phyloP scores from a whole-genome alignment of 2,888 invertebrate genomes.

The Polymixis lichenea region DNA sequence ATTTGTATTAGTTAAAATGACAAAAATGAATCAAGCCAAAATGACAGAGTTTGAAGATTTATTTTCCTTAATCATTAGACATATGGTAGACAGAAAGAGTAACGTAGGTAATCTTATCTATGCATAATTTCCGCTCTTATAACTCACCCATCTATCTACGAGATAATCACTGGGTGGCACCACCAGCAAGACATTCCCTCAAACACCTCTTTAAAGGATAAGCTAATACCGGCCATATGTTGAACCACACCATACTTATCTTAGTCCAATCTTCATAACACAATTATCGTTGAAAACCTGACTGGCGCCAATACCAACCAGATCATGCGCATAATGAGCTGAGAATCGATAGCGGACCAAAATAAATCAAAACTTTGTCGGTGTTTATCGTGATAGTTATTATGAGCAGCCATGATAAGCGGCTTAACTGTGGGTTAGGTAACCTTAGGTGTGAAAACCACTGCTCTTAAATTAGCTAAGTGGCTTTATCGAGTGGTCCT shows the following conservation, averaged over 20 bases:
- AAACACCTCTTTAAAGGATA: conserved; percentile 31
- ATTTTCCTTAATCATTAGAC: neutral
- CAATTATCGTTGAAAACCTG: conserved; percentile 61
- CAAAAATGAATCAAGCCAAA: neutral
- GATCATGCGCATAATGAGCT: conserved; percentile 49
- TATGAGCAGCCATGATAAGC: conserved; percentile 69
- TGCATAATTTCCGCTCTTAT: neutral
- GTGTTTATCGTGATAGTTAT: conserved; percentile 60
- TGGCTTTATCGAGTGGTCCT: conserved; percentile 78
- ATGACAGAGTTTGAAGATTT: neutral
- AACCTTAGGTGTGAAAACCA: conserved; percentile 77
- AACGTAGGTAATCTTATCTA: neutral
- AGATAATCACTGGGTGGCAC: neutral
- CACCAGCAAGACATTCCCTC: conserved; percentile 16
- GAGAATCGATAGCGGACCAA: conserved; percentile 57
- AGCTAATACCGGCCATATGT: conserved; percentile 42
- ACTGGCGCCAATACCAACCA: conserved; percentile 59
- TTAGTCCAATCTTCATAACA: conserved; percentile 53
- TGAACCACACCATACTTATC: conserved; percentile 47
- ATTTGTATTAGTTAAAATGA: no score
- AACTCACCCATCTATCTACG: conserved; percentile 7
- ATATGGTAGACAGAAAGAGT: neutral
- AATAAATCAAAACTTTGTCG: conserved; percentile 64
- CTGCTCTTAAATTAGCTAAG: conserved; percentile 79
- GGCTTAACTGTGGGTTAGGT: conserved; percentile 73